Conservation (phyloP, 2,113 vertebrate species). For the Herpetotheres cachinnans region DNA sequence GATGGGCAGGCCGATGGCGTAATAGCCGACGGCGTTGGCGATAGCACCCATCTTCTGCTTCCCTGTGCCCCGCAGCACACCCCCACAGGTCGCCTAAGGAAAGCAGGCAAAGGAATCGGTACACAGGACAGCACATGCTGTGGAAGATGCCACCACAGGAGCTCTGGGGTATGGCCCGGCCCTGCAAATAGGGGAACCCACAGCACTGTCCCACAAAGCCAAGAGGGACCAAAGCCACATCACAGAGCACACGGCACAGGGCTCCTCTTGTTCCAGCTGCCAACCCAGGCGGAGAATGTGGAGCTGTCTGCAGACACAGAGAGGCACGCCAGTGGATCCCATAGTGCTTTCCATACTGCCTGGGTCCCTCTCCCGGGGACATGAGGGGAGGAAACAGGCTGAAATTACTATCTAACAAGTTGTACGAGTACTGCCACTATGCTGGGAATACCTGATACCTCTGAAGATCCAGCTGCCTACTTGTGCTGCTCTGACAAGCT, state of each 20-base stretch:
- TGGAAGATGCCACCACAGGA: not conserved
- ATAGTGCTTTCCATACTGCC: not conserved
- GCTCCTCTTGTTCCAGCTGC: not conserved
- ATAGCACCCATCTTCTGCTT: conserved; percentile 90
- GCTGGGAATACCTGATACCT: not conserved
- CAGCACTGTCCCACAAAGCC: not conserved
- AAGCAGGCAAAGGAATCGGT: not conserved
- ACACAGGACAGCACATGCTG: fast-evolving
- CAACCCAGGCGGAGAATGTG: fast-evolving
- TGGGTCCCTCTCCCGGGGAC: not conserved
- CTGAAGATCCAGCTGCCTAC: not conserved
- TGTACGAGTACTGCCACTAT: not conserved
- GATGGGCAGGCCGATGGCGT: conserved; percentile 78
- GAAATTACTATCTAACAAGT: not conserved
- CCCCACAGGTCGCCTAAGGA: conserved; percentile 78
- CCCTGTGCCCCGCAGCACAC: conserved; percentile 84
- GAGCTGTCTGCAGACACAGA: not conserved
- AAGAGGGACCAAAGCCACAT: not conserved
- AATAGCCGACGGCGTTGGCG: conserved; percentile 83
- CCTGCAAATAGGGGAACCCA: not conserved
- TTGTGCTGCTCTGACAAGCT: not conserved
- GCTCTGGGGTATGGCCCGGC: not conserved
- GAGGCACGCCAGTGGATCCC: not conserved
- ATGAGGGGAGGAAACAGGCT: not conserved
- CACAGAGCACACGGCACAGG: fast-evolving